Percentiles rank a stretch among this genome's conserved stretches.
Evolutionary conservation across 2,113 vertebrate genomes (phyloP).

Genomic region (human (Homo sapiens)): DNA sequence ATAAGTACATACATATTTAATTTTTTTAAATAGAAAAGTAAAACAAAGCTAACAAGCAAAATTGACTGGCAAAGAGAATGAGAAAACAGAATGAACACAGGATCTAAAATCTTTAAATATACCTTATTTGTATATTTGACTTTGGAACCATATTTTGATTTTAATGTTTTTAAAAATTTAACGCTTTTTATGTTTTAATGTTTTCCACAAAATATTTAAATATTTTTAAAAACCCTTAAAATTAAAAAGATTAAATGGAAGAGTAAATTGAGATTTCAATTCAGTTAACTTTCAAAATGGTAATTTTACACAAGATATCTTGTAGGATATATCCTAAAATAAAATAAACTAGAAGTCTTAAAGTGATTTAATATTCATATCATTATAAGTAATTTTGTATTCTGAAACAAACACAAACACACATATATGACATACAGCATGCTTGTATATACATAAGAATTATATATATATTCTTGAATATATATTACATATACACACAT

Average conservation of each 20-base stretch:
- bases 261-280: background rate
- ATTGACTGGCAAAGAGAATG: background rate
- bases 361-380: background rate
- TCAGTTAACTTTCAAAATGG: background rate
- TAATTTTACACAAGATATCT: background rate
- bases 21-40: background rate
- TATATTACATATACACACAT: too few species aligned
- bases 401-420: background rate
- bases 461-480: too few species aligned
- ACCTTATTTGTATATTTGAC: background rate
- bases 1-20: background rate
- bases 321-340: background rate
- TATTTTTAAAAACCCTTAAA: background rate
- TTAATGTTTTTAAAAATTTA: background rate
- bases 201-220: background rate
- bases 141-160: background rate
- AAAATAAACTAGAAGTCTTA: background rate
- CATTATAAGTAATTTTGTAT: background rate
- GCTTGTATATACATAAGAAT: background rate
- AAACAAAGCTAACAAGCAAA: background rate
- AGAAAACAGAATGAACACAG: background rate
- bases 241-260: background rate
- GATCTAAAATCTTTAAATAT: background rate
- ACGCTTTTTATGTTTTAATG: background rate
- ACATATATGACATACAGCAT: background rate